These are phyloP conservation scores for Dicyrtomina minuta DNA, from an alignment of 2,888 invertebrate genomes.

Conservation along the genomic window DNA sequence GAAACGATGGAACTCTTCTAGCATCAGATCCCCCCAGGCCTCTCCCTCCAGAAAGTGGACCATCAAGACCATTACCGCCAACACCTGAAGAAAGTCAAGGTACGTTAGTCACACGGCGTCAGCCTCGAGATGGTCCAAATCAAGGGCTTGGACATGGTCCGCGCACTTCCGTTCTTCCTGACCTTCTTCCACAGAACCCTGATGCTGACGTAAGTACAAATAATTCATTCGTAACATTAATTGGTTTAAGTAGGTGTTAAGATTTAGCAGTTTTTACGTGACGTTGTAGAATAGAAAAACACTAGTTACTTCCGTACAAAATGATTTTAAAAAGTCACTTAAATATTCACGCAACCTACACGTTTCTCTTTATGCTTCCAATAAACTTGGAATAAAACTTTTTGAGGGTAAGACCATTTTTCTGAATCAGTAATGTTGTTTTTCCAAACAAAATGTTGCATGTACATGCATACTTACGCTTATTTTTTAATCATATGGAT, in stretches of 20 bases:
- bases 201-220: constrained; percentile 50
- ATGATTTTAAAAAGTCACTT: neutral
- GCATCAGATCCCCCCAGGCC: constrained; percentile 97
- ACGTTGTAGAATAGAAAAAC: neutral
- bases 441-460: neutral
- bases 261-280: neutral
- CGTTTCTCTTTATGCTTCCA: neutral
- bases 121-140: constrained; percentile 36
- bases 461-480: neutral
- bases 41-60: constrained; percentile 67
- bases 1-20: constrained; percentile 90
- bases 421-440: neutral
- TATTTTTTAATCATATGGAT: neutral
- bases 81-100: constrained; percentile 76
- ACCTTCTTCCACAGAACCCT: constrained; percentile 77
- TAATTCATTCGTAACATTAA: constrained; percentile 15
- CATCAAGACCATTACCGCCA: constrained; percentile 89
- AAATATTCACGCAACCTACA: neutral
- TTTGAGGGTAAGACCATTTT: neutral
- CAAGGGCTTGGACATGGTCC: constrained; percentile 58
- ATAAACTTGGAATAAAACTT: neutral
- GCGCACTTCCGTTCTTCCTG: constrained; percentile 88
- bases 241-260: neutral
- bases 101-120: constrained; percentile 51
- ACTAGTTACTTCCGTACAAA: neutral